Percentiles rank a stretch among this genome's conserved stretches.
phyloP scores from a whole-genome alignment of 1,140 invertebrate genomes.

The Brachionus asplanchnoidis region DNA sequence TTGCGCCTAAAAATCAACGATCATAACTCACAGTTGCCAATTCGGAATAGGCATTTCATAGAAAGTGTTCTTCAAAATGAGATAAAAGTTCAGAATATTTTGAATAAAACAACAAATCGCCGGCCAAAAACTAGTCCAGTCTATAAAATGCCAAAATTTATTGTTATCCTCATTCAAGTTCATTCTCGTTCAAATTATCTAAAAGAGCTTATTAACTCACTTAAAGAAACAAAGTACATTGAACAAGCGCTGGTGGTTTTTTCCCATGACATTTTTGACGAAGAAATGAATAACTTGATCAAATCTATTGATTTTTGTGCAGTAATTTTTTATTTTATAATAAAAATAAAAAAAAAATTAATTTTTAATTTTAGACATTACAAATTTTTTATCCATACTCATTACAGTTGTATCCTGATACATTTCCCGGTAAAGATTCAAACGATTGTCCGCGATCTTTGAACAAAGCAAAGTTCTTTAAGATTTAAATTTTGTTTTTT shows the following conservation, averaged over 20 bases:
- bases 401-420: slow-evolving; percentile 82
- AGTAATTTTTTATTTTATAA: slow-evolving; percentile 42
- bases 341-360: neutral
- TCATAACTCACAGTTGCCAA: neutral
- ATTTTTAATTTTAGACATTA: slow-evolving; percentile 62
- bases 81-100: neutral
- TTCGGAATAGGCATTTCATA: neutral
- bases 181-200: slow-evolving; percentile 88
- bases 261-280: slow-evolving; percentile 87
- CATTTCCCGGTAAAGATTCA: slow-evolving; percentile 85
- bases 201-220: slow-evolving; percentile 79
- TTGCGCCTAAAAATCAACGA: neutral
- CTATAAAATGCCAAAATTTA: slow-evolving; percentile 7
- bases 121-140: neutral
- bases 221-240: slow-evolving; percentile 80
- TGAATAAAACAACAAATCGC: neutral
- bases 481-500: neutral
- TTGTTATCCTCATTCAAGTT: slow-evolving; percentile 63
- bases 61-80: neutral
- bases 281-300: slow-evolving; percentile 83
- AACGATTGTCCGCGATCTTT: slow-evolving; percentile 88
- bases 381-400: slow-evolving; percentile 96
- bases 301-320: slow-evolving; percentile 74
- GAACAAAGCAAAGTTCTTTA: slow-evolving; percentile 77
- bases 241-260: slow-evolving; percentile 82